A percentile compares a stretch with the other conserved stretches of the same genome.
Evolutionary conservation across 2,113 vertebrate genomes (phyloP).

Genomic region (Platichthys flesus): DNA sequence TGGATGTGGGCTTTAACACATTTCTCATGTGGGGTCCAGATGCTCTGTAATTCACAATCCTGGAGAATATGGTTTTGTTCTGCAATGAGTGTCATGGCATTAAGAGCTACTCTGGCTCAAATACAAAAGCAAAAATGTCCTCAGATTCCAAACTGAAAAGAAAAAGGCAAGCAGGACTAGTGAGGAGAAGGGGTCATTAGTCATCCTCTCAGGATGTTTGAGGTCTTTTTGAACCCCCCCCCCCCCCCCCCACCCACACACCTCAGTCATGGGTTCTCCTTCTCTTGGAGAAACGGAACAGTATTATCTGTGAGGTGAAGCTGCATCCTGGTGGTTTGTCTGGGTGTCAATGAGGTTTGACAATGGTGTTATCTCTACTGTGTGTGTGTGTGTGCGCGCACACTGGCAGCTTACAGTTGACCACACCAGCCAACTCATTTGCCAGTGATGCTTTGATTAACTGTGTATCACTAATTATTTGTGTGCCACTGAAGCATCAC

Average conservation of each 20-base stretch:
- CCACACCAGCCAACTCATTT: slow-evolving; percentile 15
- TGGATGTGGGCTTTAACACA: neutral
- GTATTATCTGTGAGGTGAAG: slow-evolving; percentile 30
- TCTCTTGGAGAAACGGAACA: slow-evolving; percentile 39
- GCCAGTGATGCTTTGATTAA: slow-evolving; percentile 33
- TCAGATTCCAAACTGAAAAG: slow-evolving; percentile 32
- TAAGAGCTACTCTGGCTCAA: slow-evolving; percentile 42
- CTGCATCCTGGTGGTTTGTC: slow-evolving; percentile 18
- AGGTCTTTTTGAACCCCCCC: neutral
- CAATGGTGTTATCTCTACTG: slow-evolving; percentile 19
- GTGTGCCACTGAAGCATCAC: slow-evolving; percentile 54
- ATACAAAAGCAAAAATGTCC: slow-evolving; percentile 41
- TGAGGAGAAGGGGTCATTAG: slow-evolving; percentile 17
- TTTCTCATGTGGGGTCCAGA: slow-evolving; percentile 11
- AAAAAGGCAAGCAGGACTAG: slow-evolving; percentile 31
- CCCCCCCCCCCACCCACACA: neutral
- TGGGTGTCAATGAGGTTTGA: slow-evolving; percentile 45
- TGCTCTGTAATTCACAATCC: slow-evolving; percentile 9
- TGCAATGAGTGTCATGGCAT: slow-evolving; percentile 18
- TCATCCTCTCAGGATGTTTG: slow-evolving; percentile 36
- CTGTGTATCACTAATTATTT: slow-evolving; percentile 34
- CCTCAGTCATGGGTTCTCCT: slow-evolving; percentile 1
- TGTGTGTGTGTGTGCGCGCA: slow-evolving; percentile 9
- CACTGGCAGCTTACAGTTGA: slow-evolving; percentile 34
- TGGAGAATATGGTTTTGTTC: slow-evolving; percentile 8